A percentile compares a stretch with the other conserved stretches of the same genome.
Evolutionary conservation across 2,888 invertebrate species (phyloP).

Genomic region (Lucinisca nassula): DNA sequence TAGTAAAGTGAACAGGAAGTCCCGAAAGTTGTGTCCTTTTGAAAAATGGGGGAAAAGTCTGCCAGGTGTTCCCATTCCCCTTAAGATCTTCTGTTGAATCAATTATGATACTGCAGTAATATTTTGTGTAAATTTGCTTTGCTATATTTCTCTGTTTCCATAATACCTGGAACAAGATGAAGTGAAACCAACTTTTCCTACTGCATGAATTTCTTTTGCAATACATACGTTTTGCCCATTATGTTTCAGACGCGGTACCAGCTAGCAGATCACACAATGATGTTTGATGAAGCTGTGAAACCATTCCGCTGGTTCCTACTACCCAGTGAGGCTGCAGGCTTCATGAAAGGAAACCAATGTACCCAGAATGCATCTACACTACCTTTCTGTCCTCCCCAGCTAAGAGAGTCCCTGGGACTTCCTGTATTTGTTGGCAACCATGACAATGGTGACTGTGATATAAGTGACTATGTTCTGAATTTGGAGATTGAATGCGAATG

Average conservation of each 20-base stretch:
- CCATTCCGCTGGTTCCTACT: slow-evolving; percentile 96
- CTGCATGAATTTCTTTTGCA: too few relatives aligned
- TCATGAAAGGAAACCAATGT: slow-evolving; percentile 81
- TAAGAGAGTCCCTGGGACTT: slow-evolving; percentile 64
- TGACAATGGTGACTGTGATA: slow-evolving; percentile 16
- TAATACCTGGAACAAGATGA: too few relatives aligned
- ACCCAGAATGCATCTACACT: slow-evolving; percentile 39
- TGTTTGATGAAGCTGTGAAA: slow-evolving; percentile 92
- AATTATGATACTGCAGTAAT: too few relatives aligned
- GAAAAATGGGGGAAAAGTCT: too few relatives aligned
- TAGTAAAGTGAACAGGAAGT: too few relatives aligned
- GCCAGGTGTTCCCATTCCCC: too few relatives aligned
- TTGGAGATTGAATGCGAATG: neutral
- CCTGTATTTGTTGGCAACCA: slow-evolving; percentile 42
- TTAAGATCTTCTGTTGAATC: too few relatives aligned
- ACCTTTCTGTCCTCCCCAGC: slow-evolving; percentile 76
- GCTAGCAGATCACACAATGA: slow-evolving; percentile 92
- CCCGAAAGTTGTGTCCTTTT: too few relatives aligned
- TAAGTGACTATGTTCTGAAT: neutral
- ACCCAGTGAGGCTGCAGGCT: slow-evolving; percentile 93
- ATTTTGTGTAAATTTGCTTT: too few relatives aligned
- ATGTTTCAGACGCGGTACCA: slow-evolving; percentile 65
- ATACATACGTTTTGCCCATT: too few relatives aligned
- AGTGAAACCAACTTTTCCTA: too few relatives aligned
- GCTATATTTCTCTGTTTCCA: too few relatives aligned